phyloP scores from a whole-genome alignment of 92 coral and sea anemone genomes.

The Paragorgia papillata region DNA sequence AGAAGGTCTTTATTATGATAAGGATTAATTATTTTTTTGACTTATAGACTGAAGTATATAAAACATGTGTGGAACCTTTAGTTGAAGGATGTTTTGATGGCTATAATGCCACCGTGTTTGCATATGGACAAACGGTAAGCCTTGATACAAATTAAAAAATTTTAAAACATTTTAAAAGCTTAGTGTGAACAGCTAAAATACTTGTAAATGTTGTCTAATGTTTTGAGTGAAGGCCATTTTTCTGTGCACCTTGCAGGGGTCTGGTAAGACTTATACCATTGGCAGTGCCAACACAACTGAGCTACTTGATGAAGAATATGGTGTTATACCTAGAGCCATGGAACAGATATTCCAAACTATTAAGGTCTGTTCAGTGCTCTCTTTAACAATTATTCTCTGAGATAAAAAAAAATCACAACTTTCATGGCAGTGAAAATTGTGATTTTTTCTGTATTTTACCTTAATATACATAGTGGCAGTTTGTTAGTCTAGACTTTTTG shows the following conservation, averaged over 20 bases:
- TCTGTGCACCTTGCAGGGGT: constrained; percentile 59
- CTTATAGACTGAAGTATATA: constrained; percentile 79
- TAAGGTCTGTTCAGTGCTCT: too few species aligned
- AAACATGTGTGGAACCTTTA: constrained; percentile 88
- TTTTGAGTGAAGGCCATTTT: background rate
- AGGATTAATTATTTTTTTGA: too few species aligned
- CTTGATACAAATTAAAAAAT: too few species aligned
- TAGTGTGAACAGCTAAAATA: too few species aligned
- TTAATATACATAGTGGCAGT: too few species aligned
- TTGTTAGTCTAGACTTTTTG: too few species aligned
- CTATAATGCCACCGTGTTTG: constrained; percentile 97
- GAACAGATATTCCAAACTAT: constrained; percentile 84
- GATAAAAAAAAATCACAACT: too few species aligned
- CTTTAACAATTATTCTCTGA: too few species aligned
- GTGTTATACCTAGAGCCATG: constrained; percentile 88
- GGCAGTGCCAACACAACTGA: constrained; percentile 92
- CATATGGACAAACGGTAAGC: constrained; percentile 98
- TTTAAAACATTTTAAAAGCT: too few species aligned
- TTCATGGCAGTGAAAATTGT: too few species aligned
- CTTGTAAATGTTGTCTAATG: background rate
- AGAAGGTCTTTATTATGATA: background rate
- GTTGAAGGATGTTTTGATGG: constrained; percentile 94
- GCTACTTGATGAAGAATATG: constrained; percentile 84
- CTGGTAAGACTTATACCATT: constrained; percentile 94
- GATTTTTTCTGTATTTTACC: too few species aligned